These are phyloP conservation scores for Atractosteus spatula DNA, from an alignment of 2,113 vertebrate species.

Conservation along the genomic window DNA sequence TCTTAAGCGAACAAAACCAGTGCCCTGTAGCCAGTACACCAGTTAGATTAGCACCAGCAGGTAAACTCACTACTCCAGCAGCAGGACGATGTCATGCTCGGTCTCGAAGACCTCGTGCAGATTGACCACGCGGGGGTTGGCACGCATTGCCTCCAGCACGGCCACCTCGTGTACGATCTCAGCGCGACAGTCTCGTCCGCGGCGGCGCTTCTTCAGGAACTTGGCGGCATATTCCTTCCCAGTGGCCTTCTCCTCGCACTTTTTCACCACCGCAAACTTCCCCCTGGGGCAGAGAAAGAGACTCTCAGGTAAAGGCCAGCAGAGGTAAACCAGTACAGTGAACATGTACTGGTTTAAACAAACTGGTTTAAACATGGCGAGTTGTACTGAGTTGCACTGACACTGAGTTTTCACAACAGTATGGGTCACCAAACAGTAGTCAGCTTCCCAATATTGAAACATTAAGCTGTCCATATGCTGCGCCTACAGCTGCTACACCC, in stretches of 20 bases:
- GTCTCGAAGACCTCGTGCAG: conserved; percentile 90
- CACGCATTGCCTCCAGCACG: conserved; percentile 79
- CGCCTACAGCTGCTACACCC: too few relatives aligned
- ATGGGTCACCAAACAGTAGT: too few relatives aligned
- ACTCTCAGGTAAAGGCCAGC: background rate
- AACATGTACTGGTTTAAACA: too few relatives aligned
- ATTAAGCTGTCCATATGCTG: too few relatives aligned
- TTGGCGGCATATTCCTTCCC: conserved; percentile 91
- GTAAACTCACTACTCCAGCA: conserved; percentile 90
- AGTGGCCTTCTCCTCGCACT: conserved; percentile 83
- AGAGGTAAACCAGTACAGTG: background rate
- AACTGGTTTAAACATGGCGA: too few relatives aligned
- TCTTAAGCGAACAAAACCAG: too few relatives aligned
- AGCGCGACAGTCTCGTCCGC: conserved; percentile 86
- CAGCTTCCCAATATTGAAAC: too few relatives aligned
- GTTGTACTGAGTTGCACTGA: too few relatives aligned
- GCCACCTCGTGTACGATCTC: conserved; percentile 93
- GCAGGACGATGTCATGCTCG: conserved; percentile 81
- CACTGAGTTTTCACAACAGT: too few relatives aligned
- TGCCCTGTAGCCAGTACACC: too few relatives aligned
- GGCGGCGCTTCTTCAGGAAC: conserved; percentile 86
- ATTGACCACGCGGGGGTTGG: conserved; percentile 80
- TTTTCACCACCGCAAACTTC: conserved; percentile 89
- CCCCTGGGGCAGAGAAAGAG: conserved; percentile 61
- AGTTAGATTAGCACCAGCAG: too few relatives aligned